Evolutionary conservation across 1,140 invertebrate species (phyloP).

Genomic region (Diploscapter pachys): DNA sequence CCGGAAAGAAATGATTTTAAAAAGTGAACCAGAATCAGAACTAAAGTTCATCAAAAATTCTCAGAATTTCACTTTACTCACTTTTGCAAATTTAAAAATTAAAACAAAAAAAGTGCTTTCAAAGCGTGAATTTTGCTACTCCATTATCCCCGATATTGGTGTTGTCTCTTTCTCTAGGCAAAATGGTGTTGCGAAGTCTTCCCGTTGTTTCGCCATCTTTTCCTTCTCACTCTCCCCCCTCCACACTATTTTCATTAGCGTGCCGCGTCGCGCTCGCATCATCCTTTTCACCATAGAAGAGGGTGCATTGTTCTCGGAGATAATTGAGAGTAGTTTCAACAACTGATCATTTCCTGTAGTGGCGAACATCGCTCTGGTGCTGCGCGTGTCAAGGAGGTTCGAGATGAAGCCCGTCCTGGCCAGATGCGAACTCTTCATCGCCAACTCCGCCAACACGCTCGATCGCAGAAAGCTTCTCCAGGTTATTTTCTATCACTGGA

Average conservation of each 20-base stretch:
- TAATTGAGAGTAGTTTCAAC: neutral
- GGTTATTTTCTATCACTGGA: constrained; percentile 3
- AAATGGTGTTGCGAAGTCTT: neutral
- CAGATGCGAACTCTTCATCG: constrained; percentile 28
- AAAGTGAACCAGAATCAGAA: too few relatives aligned
- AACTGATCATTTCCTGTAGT: constrained; percentile 9
- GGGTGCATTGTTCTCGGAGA: neutral
- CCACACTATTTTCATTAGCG: too few relatives aligned
- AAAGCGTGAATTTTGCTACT: neutral
- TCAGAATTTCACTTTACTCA: neutral
- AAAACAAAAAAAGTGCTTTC: neutral
- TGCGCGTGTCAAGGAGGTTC: constrained; percentile 22
- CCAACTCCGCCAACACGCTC: constrained; percentile 16
- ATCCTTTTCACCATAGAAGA: too few relatives aligned
- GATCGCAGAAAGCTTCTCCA: constrained; percentile 28
- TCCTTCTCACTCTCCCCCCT: too few relatives aligned
- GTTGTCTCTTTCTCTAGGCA: too few relatives aligned
- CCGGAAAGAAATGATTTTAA: neutral
- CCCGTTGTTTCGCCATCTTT: neutral
- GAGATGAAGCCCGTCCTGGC: constrained; percentile 36
- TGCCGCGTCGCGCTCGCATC: too few relatives aligned
- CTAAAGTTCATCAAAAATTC: neutral
- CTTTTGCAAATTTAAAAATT: neutral
- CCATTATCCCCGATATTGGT: too few relatives aligned
- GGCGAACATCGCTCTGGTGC: constrained; percentile 26